Evolutionary conservation across 37 sponge, comb jelly and placozoan species (phyloP), one percentile per base, ranked within the genome.

Genomic region (Axinella damicornis): DNA sequence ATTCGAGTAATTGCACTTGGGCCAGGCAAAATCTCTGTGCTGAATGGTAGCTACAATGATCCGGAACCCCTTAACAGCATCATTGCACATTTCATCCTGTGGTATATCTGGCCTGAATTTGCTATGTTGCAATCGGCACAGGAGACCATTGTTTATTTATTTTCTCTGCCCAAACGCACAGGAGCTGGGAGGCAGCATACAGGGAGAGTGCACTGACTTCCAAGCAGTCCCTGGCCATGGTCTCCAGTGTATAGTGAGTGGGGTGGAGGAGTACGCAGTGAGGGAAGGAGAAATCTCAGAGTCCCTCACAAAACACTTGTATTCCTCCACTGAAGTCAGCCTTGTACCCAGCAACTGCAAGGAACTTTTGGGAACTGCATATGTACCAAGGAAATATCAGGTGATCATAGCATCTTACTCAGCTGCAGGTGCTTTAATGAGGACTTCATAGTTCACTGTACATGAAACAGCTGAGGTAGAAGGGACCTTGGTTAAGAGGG

Each of bases 171-270:
- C n/a, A n/a, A n/a, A n/a, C n/a, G n/a, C 54, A 4, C 73, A 94
- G 92, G 73, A 68, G 20, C 70, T 94, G 34, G 90, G 85, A 57
- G 89, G 65, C 2, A 77, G 55, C 15, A 38, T 82, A 16, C 63
- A 85, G 20, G 98, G 98, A 6, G 65, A 79, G 77, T 86, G 88
- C 41, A 57, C 22, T 19, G 76, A 78, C 34, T 98, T 93, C 64
- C 60, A 91, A 37, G 92, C 88, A 11, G 71, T 93, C 15, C 94
- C 96, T 31, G 98, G 98, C 2, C 83, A 70, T 57, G 98, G 98
- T 0, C 78, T 98, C n/a, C 57, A 52, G 24, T 93, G 94, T 63
- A 69, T 25, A 19, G 94, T 98, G 38, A 63, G 55, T 18, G 87
- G 80, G 34, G 73, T 86, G 73, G 80, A 79, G 80, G 36, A 20